These are phyloP conservation scores for Listronotus oregonensis DNA, from an alignment of 1,140 invertebrate species.

Conservation along the genomic window DNA sequence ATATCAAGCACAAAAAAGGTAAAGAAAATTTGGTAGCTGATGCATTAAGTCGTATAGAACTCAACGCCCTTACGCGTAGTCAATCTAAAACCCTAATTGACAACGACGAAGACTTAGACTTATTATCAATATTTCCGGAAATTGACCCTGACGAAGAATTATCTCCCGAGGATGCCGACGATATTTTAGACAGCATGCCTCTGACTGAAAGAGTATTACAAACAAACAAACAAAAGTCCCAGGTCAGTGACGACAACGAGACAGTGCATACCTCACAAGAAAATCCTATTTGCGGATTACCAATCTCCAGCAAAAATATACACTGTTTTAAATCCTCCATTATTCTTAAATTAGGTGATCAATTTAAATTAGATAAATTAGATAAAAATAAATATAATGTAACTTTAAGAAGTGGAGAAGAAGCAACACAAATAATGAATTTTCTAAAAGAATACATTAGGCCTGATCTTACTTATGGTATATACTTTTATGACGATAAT, in stretches of 20 bases:
- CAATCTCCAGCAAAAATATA: no score
- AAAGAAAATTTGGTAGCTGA: slow-evolving; percentile 10
- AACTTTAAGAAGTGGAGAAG: no score
- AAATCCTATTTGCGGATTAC: no score
- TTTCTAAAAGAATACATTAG: no score
- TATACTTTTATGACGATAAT: no score
- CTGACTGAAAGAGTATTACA: neutral
- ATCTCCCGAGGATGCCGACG: neutral
- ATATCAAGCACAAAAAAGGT: slow-evolving; percentile 10
- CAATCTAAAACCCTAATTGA: neutral
- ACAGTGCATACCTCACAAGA: neutral
- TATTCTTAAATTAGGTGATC: no score
- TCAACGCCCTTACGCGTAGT: slow-evolving; percentile 1
- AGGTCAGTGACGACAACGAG: neutral
- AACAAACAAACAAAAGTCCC: neutral
- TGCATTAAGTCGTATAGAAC: slow-evolving; percentile 5
- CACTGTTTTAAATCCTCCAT: no score
- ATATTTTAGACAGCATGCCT: neutral
- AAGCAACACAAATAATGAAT: no score
- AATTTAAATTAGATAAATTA: no score
- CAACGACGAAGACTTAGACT: neutral
- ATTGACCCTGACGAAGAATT: neutral
- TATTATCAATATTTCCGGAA: neutral
- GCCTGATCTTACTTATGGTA: no score
- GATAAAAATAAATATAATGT: no score